Base-by-base conservation (phyloP, 2,113 vertebrate species). In the Zosterops japonicus region DNA sequence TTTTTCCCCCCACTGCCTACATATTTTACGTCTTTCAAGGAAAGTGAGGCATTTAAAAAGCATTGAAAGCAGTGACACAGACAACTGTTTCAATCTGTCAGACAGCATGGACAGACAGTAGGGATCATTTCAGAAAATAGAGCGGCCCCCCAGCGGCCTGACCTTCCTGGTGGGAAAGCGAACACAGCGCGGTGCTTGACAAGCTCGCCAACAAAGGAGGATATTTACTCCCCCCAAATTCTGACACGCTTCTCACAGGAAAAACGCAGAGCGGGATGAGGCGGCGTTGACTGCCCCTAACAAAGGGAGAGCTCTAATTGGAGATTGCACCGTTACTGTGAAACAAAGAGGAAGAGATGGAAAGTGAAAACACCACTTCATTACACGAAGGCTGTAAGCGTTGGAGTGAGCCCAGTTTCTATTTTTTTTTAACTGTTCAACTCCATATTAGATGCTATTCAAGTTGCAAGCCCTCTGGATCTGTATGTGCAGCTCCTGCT, bases 141-240 rank as follows among this genome's bases (percentile, higher is more conserved):
- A 95, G 90, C 36, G 95, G 97, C 95, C 98, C 85, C 97, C 97
- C 96, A 96, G 97, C 25, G 64, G 90, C 95, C 97, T 98, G 98
- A 98, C 98, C 98, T 98, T 98, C 98, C 98, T 97, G 97, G 97
- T 98, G 97, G 97, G 98, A 98, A 98, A 97, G 97, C 18, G 97
- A 97, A 77, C 96, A 91, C 70, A 83, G 98, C 3, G 36, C 92
- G 42, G 93, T 88, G 97, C 97, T 97, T 94, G 97, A 98, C 98
- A 98, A 98, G 97, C 95, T 94, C 76, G 1, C 95, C 92, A 95
- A 98, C 98, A 98, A 98, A 98, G 98, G 96, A 87, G 95, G 35
- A 96, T 95, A 96, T 97, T 97, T 97, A 97, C 97, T 96, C 83
- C 55, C 96, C 95, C 96, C 95, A 96, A 95, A 91, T 96, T 98